A percentile compares a stretch with the other conserved stretches of the same genome.
Conservation (phyloP, 2,888 invertebrate species). For the Helleia helle region DNA sequence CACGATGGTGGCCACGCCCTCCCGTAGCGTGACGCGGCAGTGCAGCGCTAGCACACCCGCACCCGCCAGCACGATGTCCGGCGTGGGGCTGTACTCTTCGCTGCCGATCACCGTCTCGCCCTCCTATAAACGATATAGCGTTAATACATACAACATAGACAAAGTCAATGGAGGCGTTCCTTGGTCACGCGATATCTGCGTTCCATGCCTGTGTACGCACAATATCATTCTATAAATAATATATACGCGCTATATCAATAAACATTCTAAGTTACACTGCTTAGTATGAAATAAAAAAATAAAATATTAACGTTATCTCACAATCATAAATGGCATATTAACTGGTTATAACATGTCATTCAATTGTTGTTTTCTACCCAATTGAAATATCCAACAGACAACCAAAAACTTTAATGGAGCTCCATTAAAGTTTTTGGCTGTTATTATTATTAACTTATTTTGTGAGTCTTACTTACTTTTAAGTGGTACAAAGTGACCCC, state of each 20-base stretch:
- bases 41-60: conserved; percentile 85
- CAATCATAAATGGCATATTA: too few relatives aligned
- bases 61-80: conserved; percentile 86
- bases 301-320: too few relatives aligned
- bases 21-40: conserved; percentile 81
- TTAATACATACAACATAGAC: background rate
- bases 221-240: too few relatives aligned
- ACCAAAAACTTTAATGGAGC: background rate
- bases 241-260: too few relatives aligned
- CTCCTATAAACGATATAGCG: conserved; percentile 67
- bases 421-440: background rate
- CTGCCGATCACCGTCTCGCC: conserved; percentile 90
- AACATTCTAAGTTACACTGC: too few relatives aligned
- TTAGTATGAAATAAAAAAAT: too few relatives aligned
- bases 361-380: too few relatives aligned
- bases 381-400: background rate
- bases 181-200: too few relatives aligned
- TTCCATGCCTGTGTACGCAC: too few relatives aligned
- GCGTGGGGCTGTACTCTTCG: conserved; percentile 77
- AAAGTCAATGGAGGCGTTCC: background rate
- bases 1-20: conserved; percentile 82
- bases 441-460: too few relatives aligned
- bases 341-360: too few relatives aligned
- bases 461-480: too few relatives aligned
- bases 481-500: conserved; percentile 93